Conservation (phyloP, 1,140 invertebrate species). For the Meteorus sp. region DNA sequence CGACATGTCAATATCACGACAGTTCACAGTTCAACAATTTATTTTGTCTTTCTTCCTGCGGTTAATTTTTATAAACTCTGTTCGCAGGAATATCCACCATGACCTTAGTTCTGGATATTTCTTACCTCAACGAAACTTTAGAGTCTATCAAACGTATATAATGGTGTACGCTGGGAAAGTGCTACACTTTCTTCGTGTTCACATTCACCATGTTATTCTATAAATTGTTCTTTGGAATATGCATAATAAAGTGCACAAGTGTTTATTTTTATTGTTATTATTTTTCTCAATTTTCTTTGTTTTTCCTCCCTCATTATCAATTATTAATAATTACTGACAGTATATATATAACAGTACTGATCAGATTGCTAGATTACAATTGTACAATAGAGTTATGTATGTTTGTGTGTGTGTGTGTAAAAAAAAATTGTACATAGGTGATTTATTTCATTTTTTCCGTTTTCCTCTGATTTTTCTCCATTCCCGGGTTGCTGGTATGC, state of each 20-base stretch:
- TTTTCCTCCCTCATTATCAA: background rate
- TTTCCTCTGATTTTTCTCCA: background rate
- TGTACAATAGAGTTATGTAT: conserved; percentile 39
- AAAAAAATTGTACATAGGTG: conserved; percentile 45
- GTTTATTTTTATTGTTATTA: conserved; percentile 1
- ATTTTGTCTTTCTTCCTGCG: too few relatives aligned
- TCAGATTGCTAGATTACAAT: conserved; percentile 47
- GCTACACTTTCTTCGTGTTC: conserved; percentile 41
- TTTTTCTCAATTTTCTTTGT: conserved; percentile 7
- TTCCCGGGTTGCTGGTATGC: too few relatives aligned
- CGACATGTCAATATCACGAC: too few relatives aligned
- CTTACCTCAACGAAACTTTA: too few relatives aligned
- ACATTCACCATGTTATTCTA: background rate
- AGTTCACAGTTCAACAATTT: too few relatives aligned
- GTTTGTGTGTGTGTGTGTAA: too few relatives aligned
- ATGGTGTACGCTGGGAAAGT: conserved; percentile 45
- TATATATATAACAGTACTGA: conserved; percentile 31
- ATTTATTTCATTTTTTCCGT: background rate
- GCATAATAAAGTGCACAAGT: conserved; percentile 43
- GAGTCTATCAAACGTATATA: conserved; percentile 13
- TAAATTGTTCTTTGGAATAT: conserved; percentile 41
- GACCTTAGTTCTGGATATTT: too few relatives aligned
- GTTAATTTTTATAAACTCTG: too few relatives aligned
- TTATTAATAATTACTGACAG: background rate
- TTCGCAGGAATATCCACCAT: too few relatives aligned